phyloP scores from a whole-genome alignment of 1,140 invertebrate species.

The Chironomus striatipennis region DNA sequence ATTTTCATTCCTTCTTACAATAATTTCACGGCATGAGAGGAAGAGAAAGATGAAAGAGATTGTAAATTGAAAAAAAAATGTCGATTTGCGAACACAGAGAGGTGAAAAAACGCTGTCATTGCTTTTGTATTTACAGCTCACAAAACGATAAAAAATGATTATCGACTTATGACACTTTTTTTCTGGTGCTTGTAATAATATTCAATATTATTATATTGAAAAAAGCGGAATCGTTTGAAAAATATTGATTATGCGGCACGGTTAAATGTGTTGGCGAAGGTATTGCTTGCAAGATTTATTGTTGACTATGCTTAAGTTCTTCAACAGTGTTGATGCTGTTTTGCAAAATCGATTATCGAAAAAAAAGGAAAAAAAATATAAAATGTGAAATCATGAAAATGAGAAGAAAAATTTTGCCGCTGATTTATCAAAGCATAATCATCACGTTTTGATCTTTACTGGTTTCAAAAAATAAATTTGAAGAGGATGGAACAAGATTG shows the following conservation, averaged over 20 bases:
- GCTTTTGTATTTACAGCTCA: not conserved
- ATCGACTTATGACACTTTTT: not conserved
- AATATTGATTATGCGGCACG: not conserved
- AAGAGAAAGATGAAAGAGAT: not conserved
- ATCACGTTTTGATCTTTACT: no score
- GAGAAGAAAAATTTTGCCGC: no score
- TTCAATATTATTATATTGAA: not conserved
- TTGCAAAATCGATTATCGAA: no score
- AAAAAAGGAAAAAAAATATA: no score
- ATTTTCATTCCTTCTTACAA: not conserved
- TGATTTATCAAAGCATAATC: no score
- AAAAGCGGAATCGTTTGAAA: not conserved
- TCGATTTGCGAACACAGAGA: not conserved
- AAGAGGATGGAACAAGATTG: no score
- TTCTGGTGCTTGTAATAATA: not conserved
- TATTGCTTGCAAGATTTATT: not conserved
- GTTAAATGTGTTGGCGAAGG: not conserved
- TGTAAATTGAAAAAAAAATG: no score
- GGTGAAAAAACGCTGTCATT: not conserved
- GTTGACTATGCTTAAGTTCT: not conserved
- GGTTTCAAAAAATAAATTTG: no score
- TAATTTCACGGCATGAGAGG: constrained; percentile 6
- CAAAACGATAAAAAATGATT: not conserved
- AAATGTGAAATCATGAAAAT: no score
- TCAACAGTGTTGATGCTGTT: no score